These are phyloP conservation scores for Dendrocopos noguchii DNA, from an alignment of 2,113 vertebrate genomes.

Conservation along the genomic window DNA sequence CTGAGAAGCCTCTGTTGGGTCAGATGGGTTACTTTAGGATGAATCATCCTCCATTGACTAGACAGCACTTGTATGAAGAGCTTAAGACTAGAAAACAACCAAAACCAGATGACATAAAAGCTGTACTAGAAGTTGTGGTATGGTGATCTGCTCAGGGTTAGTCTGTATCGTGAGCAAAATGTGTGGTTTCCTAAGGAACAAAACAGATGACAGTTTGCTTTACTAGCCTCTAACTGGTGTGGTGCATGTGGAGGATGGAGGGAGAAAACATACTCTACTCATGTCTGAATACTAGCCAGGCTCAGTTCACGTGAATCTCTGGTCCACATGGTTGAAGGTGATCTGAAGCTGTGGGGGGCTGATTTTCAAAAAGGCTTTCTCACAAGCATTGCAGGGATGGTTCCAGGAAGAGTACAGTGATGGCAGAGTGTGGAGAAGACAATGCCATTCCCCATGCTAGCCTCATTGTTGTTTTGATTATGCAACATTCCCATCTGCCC, in stretches of 20 bases:
- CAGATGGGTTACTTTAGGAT: background rate
- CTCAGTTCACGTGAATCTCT: background rate
- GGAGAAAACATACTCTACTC: accelerated
- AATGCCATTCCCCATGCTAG: background rate
- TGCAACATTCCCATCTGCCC: constrained; percentile 49
- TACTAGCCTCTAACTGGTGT: background rate
- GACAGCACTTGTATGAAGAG: background rate
- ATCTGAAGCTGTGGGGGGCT: background rate
- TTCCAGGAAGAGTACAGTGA: constrained; percentile 39
- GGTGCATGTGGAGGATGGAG: background rate
- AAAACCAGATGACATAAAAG: background rate
- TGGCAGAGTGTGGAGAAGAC: constrained; percentile 14
- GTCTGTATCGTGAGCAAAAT: background rate
- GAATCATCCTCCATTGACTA: background rate
- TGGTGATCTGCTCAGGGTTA: background rate
- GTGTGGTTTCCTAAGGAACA: background rate
- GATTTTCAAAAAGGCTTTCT: constrained; percentile 24
- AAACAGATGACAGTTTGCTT: background rate
- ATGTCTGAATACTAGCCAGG: background rate
- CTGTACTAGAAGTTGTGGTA: background rate
- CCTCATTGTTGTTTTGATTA: constrained; percentile 51
- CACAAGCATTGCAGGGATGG: background rate
- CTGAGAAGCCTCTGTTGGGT: background rate
- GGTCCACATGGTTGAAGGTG: background rate
- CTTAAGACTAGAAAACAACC: background rate